These are phyloP conservation scores for Dermochelys coriacea DNA, from an alignment of 2,797 vertebrate species.

Conservation along the genomic window DNA sequence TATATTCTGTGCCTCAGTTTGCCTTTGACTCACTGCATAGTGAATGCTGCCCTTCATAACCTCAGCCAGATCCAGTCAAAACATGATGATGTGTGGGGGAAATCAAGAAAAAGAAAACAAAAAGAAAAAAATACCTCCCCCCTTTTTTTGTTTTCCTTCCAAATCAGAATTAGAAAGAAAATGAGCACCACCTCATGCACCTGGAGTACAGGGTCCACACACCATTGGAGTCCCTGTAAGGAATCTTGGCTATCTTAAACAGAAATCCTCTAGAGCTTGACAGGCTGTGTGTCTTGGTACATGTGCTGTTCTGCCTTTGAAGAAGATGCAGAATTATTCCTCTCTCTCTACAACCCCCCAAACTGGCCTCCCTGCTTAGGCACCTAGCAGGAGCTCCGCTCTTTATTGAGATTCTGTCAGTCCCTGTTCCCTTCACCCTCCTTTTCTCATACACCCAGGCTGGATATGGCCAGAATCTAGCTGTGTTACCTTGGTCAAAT, in stretches of 20 bases:
- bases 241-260: background rate
- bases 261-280: background rate
- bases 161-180: background rate
- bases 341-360: background rate
- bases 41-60: background rate
- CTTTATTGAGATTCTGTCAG: background rate
- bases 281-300: background rate
- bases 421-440: background rate
- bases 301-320: background rate
- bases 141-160: background rate
- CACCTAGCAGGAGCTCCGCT: background rate
- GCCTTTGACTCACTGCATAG: background rate
- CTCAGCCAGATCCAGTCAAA: background rate
- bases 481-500: background rate
- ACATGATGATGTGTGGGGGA: background rate
- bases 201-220: background rate
- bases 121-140: background rate
- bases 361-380: background rate
- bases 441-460: background rate
- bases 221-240: background rate
- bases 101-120: background rate
- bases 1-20: rapidly evolving
- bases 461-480: background rate
- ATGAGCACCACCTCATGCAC: background rate
- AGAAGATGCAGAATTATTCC: background rate